These are phyloP conservation scores for Nymphalis urticae DNA, from an alignment of 2,888 invertebrate genomes.

Conservation along the genomic window DNA sequence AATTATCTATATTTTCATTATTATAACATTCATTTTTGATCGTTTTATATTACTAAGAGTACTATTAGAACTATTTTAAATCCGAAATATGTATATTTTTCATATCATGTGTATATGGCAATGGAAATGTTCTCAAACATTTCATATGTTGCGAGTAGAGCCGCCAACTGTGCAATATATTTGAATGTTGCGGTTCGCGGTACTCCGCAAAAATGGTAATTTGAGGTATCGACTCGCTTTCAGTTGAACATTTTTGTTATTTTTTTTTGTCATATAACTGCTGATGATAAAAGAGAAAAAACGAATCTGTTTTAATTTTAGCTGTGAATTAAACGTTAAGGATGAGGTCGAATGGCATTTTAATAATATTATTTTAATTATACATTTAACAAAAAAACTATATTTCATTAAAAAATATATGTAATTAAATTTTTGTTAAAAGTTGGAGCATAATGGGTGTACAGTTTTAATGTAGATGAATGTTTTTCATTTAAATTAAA, in stretches of 20 bases:
- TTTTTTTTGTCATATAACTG: background rate
- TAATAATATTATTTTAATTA: too few species aligned
- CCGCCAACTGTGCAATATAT: slow-evolving; percentile 11
- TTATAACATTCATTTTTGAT: too few species aligned
- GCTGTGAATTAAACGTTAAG: too few species aligned
- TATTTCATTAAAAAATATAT: too few species aligned
- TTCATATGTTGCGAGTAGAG: slow-evolving; percentile 14
- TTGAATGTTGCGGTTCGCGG: slow-evolving; percentile 8
- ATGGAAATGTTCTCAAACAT: slow-evolving; percentile 2
- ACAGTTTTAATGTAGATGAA: too few species aligned
- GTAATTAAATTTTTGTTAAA: too few species aligned
- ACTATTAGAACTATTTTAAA: background rate
- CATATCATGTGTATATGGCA: slow-evolving; percentile 1
- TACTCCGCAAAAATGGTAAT: slow-evolving; percentile 14
- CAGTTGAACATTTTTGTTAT: background rate
- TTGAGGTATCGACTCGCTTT: slow-evolving; percentile 13
- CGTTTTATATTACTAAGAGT: background rate
- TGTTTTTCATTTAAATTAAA: too few species aligned
- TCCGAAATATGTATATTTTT: slow-evolving; percentile 13
- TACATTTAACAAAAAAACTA: too few species aligned
- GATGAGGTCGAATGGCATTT: too few species aligned
- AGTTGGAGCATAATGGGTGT: too few species aligned
- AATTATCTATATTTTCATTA: background rate
- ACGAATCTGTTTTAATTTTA: too few species aligned
- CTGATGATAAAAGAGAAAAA: background rate